Base-by-base conservation (phyloP, 2,797 vertebrate genomes). In the Liparis tanakae region DNA sequence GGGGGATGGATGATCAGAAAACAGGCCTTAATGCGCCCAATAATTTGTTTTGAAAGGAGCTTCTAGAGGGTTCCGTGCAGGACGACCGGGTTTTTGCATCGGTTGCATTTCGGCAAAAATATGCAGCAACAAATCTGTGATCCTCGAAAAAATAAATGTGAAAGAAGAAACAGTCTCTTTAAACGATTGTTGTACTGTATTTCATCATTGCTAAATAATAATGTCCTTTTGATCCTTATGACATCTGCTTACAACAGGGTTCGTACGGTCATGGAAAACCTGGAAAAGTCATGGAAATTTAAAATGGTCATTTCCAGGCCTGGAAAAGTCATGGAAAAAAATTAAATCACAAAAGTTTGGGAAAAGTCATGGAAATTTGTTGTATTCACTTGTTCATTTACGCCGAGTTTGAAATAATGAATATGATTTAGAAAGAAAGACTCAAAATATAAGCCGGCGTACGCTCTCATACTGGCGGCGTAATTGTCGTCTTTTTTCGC, bases 1-100 rank as follows among this genome's bases (percentile, higher is more conserved):
- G 39, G 75, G 58, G 78, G 72, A 46, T 53, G 76, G 68, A 67
- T 82, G 78, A 77, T 89, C 73, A 69, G 70, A 81, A 85, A 76
- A 80, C 62, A 74, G 58, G 55, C 48, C 9, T 76, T 71, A 78
- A 76, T 63, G 81, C 37, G 10, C 34, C 44, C 64, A 60, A 54
- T 74, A 69, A 56, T 61, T 39, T 58, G 48, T 72, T 81, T 48
- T 34, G 48, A 72, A 56, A 14, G 10, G 17, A 59, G 39, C 76
- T 79, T 63, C 46, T 70, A 63, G 72, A 48, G 37, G 18, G 9
- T 64, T 53, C 14, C 43, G 4, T 50, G 55, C 58, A 50, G 34
- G 63, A 41, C 68, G 72, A 72, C 6, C 43, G 18, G 4, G 37
- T 66, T 84, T 72, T 70, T 30, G 18, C 66, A 34, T 14, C 10